These are phyloP conservation scores for Nannospalax galili DNA, from an alignment of 2,113 vertebrate species.

Conservation along the genomic window DNA sequence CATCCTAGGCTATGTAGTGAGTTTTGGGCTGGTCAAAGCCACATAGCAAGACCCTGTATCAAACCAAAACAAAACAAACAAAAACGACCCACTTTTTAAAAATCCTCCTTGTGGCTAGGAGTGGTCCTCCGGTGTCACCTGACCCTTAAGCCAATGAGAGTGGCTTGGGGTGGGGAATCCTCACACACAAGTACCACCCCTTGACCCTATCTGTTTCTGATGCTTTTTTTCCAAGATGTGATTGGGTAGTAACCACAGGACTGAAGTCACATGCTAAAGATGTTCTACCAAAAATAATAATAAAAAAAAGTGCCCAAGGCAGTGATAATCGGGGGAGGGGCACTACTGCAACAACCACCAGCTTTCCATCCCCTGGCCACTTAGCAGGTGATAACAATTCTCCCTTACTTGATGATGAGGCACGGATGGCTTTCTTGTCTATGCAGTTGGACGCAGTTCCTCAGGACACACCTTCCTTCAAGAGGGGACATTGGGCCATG, in stretches of 20 bases:
- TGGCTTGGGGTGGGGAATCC: background rate
- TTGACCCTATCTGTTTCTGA: too few relatives aligned
- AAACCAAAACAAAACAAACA: background rate
- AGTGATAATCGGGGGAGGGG: accelerated
- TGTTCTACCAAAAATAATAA: background rate
- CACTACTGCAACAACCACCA: accelerated
- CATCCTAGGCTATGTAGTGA: background rate
- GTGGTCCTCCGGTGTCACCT: accelerated
- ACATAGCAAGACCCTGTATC: background rate
- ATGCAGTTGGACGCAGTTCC: accelerated
- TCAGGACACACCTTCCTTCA: background rate
- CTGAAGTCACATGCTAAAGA: background rate
- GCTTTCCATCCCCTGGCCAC: background rate
- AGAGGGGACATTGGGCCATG: background rate
- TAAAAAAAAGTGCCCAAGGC: background rate
- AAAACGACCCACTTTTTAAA: background rate
- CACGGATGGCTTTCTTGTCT: background rate
- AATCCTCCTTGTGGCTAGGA: accelerated
- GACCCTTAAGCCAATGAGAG: background rate
- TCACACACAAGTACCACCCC: background rate
- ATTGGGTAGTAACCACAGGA: background rate
- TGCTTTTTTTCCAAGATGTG: background rate
- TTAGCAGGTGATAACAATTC: background rate
- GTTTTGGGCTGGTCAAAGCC: background rate
- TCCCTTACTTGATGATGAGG: background rate